phyloP scores from a whole-genome alignment of 2,113 vertebrate genomes.

The Cricetomys ansorgei region DNA sequence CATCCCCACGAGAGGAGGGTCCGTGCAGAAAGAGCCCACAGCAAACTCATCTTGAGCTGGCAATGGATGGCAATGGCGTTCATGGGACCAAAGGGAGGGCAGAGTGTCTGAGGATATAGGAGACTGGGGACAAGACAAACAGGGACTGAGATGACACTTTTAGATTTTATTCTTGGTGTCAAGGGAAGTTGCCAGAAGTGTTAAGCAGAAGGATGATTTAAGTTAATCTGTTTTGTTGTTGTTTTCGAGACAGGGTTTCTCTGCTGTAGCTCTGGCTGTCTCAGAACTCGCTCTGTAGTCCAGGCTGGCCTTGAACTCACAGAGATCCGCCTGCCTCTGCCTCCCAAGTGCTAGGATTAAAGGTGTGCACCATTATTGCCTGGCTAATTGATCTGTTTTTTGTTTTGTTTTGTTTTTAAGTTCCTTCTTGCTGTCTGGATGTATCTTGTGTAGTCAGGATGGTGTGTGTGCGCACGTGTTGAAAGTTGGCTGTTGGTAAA shows the following conservation, averaged over 20 bases:
- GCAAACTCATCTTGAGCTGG: no score
- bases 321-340: neutral
- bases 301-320: neutral
- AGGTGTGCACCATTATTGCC: neutral
- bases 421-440: neutral
- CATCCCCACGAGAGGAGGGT: neutral
- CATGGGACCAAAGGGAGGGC: accelerated
- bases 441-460: neutral
- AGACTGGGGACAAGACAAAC: neutral
- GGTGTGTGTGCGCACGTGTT: neutral
- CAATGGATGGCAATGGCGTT: neutral
- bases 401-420: neutral
- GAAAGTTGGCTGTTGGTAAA: neutral
- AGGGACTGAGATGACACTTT: neutral
- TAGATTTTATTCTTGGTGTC: slow-evolving; percentile 8
- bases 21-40: neutral
- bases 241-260: neutral
- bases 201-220: neutral
- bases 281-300: neutral
- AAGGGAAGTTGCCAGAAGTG: neutral
- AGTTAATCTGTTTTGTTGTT: neutral
- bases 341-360: neutral
- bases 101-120: neutral
- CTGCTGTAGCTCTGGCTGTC: neutral
- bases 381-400: neutral